Evolutionary conservation across 23 tunicate species (phyloP).

Genomic region (Ciona savignyi): DNA sequence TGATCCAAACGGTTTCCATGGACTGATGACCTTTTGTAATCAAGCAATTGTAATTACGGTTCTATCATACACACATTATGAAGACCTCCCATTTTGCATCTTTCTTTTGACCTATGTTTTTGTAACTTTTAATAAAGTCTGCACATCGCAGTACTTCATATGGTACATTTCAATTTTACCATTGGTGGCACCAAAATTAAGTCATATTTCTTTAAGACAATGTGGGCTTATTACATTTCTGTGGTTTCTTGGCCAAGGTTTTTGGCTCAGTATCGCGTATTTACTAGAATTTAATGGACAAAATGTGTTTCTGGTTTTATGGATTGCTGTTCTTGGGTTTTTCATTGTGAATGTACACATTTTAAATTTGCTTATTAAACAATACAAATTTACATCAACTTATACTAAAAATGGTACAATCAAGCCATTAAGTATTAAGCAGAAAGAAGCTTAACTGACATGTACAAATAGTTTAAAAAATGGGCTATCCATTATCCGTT

Average conservation of each 20-base stretch:
- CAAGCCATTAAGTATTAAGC: not conserved
- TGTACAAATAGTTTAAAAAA: too few species aligned
- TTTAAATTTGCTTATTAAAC: slow-evolving; percentile 27
- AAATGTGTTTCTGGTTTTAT: slow-evolving; percentile 45
- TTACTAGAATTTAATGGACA: slow-evolving; percentile 52
- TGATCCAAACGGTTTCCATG: slow-evolving; percentile 23
- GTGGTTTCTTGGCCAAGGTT: slow-evolving; percentile 66
- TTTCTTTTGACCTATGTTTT: slow-evolving; percentile 66
- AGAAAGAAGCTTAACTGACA: too few species aligned
- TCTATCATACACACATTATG: slow-evolving; percentile 27
- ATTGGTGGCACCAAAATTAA: slow-evolving; percentile 39
- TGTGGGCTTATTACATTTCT: not conserved
- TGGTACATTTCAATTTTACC: slow-evolving; percentile 93
- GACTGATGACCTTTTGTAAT: slow-evolving; percentile 43
- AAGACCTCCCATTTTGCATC: slow-evolving; percentile 48
- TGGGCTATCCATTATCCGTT: too few species aligned
- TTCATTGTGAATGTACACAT: slow-evolving; percentile 44
- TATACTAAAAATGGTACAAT: not conserved
- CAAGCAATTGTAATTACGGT: slow-evolving; percentile 29
- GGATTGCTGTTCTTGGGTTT: slow-evolving; percentile 54
- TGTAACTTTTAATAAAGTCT: slow-evolving; percentile 90
- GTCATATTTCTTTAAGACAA: slow-evolving; percentile 6
- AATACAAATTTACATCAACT: not conserved
- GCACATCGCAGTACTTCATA: slow-evolving; percentile 93
- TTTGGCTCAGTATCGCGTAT: slow-evolving; percentile 67